Evolutionary conservation across 1,140 invertebrate genomes (phyloP).

Genomic region (Bombyx mori): DNA sequence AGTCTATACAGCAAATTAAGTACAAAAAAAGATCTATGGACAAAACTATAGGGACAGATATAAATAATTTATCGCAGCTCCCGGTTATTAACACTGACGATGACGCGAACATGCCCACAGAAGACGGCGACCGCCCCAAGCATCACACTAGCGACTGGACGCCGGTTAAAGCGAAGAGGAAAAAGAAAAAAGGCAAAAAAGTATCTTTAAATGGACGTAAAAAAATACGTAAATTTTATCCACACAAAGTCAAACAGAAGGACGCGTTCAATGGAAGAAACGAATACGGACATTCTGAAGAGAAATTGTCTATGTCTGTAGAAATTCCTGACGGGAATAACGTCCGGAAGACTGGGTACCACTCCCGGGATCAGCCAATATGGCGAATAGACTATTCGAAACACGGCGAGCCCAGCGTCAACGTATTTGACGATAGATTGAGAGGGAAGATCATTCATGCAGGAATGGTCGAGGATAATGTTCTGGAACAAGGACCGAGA

Average conservation of each 20-base stretch:
- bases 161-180: constrained; percentile 12
- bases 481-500: constrained; percentile 15
- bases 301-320: constrained; percentile 47
- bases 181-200: constrained; percentile 27
- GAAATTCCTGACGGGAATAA: constrained; percentile 30
- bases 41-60: constrained; percentile 25
- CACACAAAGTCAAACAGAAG: constrained; percentile 54
- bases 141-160: not conserved
- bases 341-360: constrained; percentile 27
- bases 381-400: constrained; percentile 59
- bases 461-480: constrained; percentile 23
- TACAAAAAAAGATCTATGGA: constrained; percentile 33
- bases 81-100: constrained; percentile 41
- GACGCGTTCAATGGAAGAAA: constrained; percentile 25
- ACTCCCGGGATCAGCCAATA: constrained; percentile 30
- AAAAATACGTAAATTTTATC: constrained; percentile 53
- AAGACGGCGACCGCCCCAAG: constrained; percentile 3
- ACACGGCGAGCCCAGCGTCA: constrained; percentile 41
- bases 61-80: constrained; percentile 24
- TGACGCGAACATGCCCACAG: not conserved
- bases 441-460: constrained; percentile 33
- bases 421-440: constrained; percentile 28
- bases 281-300: constrained; percentile 28
- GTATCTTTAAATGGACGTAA: constrained; percentile 33
- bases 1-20: constrained; percentile 48